Percentiles rank a stretch among this genome's conserved stretches.
Evolutionary conservation across 2,888 invertebrate genomes (phyloP).

Genomic region (Ochropacha duplaris): DNA sequence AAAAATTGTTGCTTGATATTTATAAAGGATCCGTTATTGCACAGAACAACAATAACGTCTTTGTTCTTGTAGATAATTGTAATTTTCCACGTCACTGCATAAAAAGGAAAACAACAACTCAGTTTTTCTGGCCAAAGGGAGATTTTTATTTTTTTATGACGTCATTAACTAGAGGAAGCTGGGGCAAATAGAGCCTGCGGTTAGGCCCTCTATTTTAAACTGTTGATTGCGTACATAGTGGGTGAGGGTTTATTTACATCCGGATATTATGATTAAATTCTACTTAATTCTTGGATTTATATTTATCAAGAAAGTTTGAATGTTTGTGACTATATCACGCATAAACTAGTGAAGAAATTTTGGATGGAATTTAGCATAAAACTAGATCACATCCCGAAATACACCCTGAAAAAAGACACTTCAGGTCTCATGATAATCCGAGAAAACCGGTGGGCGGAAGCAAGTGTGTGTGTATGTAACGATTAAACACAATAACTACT

Average conservation of each 20-base stretch:
- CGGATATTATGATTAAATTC: conserved; percentile 20
- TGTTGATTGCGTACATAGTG: conserved; percentile 57
- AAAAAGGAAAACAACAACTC: conserved; percentile 50
- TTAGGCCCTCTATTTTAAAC: conserved; percentile 55
- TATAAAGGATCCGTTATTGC: conserved; percentile 1
- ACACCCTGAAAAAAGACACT: no score
- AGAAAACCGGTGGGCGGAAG: no score
- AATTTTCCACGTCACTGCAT: conserved; percentile 68
- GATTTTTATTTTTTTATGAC: conserved; percentile 67
- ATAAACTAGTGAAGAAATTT: no score
- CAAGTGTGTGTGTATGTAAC: no score
- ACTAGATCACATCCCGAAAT: no score
- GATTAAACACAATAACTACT: no score
- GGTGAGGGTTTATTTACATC: conserved; percentile 26
- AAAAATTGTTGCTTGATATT: conserved; percentile 38
- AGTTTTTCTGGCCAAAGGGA: conserved; percentile 56
- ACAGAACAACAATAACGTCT: not conserved
- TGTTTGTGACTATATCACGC: no score
- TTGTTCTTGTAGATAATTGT: conserved; percentile 44
- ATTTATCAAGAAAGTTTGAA: no score
- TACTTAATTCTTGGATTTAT: conserved; percentile 29
- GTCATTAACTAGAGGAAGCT: conserved; percentile 76
- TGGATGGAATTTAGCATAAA: no score
- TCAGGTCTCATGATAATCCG: no score
- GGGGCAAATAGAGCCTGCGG: conserved; percentile 69